phyloP scores from a whole-genome alignment of 2,888 invertebrate genomes.

The Cerceris rybyensis region DNA sequence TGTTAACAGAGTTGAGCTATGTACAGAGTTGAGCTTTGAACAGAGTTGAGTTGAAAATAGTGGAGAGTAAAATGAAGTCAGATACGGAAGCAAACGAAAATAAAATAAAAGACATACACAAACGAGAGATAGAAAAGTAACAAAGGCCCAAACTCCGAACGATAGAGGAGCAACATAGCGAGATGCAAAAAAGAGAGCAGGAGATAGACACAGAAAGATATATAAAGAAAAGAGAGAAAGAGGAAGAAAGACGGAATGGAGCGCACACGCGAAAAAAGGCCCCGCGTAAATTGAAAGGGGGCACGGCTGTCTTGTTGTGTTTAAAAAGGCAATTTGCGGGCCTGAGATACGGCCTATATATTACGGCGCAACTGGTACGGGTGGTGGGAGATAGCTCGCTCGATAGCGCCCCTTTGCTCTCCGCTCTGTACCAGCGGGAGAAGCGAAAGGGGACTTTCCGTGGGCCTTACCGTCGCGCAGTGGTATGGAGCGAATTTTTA shows the following conservation, averaged over 20 bases:
- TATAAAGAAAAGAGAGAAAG: conserved; percentile 30
- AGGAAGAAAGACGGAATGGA: conserved; percentile 69
- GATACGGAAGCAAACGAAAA: no score
- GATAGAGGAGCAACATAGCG: not conserved
- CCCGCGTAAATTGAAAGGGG: conserved; percentile 80
- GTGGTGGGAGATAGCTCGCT: conserved; percentile 78
- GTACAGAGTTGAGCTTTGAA: no score
- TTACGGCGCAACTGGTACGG: conserved; percentile 71
- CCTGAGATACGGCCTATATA: conserved; percentile 81
- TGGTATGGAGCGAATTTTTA: not conserved
- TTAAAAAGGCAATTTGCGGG: conserved; percentile 81
- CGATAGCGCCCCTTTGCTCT: conserved; percentile 73
- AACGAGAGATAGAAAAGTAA: not conserved
- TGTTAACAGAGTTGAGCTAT: no score
- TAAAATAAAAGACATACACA: no score
- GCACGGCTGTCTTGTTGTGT: conserved; percentile 79
- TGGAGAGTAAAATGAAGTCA: no score
- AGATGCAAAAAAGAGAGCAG: not conserved
- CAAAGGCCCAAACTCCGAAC: not conserved
- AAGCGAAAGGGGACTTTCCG: conserved; percentile 52
- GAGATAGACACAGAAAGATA: conserved; percentile 1
- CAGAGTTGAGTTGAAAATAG: no score
- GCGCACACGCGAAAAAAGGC: conserved; percentile 72
- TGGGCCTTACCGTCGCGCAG: conserved; percentile 50
- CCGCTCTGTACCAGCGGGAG: conserved; percentile 25